Evolutionary conservation across 2,797 vertebrate species (phyloP).

Genomic region (Pangasius macronema): DNA sequence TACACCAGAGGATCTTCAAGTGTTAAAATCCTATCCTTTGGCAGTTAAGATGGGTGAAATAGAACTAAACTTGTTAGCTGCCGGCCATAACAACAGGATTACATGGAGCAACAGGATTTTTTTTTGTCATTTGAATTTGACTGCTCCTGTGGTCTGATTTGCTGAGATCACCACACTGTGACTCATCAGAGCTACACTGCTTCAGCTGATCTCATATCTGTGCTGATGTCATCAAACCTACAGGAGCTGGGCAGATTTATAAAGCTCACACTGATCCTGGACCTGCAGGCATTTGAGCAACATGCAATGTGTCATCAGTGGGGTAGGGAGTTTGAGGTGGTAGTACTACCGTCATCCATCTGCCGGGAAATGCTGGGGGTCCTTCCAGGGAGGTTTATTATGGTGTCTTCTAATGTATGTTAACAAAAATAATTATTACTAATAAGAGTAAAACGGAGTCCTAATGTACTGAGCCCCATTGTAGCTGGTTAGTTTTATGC

Average conservation of each 20-base stretch:
- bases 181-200: constrained; percentile 51
- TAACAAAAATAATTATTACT: neutral
- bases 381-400: neutral
- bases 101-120: neutral
- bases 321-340: neutral
- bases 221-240: constrained; percentile 41
- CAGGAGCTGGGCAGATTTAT: neutral
- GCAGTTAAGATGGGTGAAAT: neutral
- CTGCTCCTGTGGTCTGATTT: constrained; percentile 28
- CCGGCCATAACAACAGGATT: neutral
- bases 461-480: neutral
- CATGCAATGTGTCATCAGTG: constrained; percentile 47
- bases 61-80: neutral
- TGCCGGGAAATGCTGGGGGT: constrained; percentile 37
- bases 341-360: constrained; percentile 26
- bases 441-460: neutral
- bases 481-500: neutral
- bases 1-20: neutral
- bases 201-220: constrained; percentile 30
- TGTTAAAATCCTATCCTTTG: neutral
- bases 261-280: constrained; percentile 36
- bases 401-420: neutral
- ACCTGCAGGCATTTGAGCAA: constrained; percentile 32
- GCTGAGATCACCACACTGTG: constrained; percentile 50
- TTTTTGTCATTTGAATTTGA: constrained; percentile 8